These are phyloP conservation scores for Grallaria varia DNA, from an alignment of 2,113 vertebrate species.

Conservation along the genomic window DNA sequence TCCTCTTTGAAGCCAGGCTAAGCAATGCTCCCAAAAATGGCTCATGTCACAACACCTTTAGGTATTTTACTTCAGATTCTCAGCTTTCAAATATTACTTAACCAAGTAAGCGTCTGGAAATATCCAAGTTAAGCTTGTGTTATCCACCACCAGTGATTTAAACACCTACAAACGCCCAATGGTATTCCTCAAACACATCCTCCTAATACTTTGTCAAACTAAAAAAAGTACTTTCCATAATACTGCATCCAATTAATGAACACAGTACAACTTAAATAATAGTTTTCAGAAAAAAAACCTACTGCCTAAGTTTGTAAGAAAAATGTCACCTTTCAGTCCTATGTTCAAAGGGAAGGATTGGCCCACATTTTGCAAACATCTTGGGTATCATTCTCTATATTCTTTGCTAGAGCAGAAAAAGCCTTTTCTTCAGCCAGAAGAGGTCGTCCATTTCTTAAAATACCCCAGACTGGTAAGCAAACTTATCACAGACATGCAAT, in stretches of 20 bases:
- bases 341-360: background rate
- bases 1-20: background rate
- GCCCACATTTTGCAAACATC: background rate
- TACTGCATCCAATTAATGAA: background rate
- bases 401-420: background rate
- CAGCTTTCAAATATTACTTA: background rate
- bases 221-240: background rate
- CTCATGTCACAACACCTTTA: background rate
- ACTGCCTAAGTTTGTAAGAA: background rate
- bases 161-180: background rate
- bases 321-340: background rate
- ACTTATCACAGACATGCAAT: background rate
- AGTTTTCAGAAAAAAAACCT: background rate
- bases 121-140: background rate
- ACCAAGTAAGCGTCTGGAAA: background rate
- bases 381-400: background rate
- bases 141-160: background rate
- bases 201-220: background rate
- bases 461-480: background rate
- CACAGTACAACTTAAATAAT: background rate
- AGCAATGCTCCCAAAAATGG: background rate
- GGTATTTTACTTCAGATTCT: background rate
- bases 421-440: background rate
- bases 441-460: background rate
- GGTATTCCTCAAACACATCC: background rate